Base-by-base conservation (phyloP, 2,888 invertebrate species). In the Eupithecia centaureata region DNA sequence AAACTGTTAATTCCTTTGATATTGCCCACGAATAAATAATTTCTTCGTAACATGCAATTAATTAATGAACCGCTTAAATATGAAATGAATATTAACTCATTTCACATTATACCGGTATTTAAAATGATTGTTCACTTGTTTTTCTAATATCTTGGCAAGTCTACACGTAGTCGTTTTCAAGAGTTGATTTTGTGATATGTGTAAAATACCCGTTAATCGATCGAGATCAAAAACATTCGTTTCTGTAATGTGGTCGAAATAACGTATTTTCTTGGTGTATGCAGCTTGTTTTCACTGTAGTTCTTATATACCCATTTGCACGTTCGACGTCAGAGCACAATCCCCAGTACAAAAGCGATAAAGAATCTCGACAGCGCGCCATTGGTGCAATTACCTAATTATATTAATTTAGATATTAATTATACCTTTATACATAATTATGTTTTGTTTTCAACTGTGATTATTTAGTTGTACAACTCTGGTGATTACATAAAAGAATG, bases 401-500 rank as follows among this genome's bases (percentile, higher is more conserved):
- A 80, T 86, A 87, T 90, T 85, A 83, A 85, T 89, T 89, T 85
- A 90, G 84, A 87, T 83, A 82, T 87, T 87, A 86, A 87, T 85
- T 86, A 84, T 84, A 81, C 77, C 77, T 79, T 85, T 83, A 81
- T 84, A 86, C 82, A 85, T 86, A 86, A 83, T 88, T 90, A 89
- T 86, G 90, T 93, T 94, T 93, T 90, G 92, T 94, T 94, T 76
- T 94, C 89, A 92, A 94, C 94, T 94, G 94, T 94, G 94, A 94
- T 94, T 94, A 92, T 92, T 94, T 94, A 94, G 94, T 93, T 94
- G 92, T 94, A 94, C 94, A 93, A 93, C 90, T 93, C 91, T 91
- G 92, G 92, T 91, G 89, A 92, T 91, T 91, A 92, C 88, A 93
- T 92, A 92, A 93, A 93, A 94, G 88, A 90, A 91, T 89, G 86